These are phyloP conservation scores for Syrphus vitripennis DNA, from an alignment of 2,888 invertebrate genomes.

Conservation along the genomic window DNA sequence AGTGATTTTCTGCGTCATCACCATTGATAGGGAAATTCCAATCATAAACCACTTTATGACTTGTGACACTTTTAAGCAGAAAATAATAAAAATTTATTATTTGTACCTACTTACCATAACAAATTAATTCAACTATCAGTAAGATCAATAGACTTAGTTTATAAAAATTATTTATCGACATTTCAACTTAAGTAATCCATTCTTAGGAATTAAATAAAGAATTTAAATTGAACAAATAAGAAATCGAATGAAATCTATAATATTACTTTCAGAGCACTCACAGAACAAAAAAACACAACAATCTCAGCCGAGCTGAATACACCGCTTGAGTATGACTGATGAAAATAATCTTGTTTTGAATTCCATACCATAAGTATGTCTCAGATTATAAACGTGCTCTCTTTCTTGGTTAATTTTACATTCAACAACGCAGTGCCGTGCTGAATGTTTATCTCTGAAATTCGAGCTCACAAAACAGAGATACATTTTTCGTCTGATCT, in stretches of 20 bases:
- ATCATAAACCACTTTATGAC: not conserved
- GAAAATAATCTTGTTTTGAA: not conserved
- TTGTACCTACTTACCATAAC: conserved; percentile 1
- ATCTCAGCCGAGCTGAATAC: not conserved
- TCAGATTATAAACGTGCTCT: not conserved
- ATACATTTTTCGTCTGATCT: too few relatives aligned
- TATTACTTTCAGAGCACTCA: not conserved
- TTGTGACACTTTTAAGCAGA: not conserved
- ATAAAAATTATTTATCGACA: not conserved
- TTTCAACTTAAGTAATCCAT: conserved; percentile 1
- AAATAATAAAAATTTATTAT: not conserved
- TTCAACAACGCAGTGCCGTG: not conserved
- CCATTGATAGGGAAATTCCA: conserved; percentile 1
- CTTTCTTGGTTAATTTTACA: not conserved
- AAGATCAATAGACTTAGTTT: not conserved
- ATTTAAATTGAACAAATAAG: not conserved
- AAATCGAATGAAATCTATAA: not conserved
- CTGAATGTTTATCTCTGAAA: not conserved
- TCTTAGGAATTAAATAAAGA: not conserved
- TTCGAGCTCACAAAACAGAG: not conserved
- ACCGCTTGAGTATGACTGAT: not conserved
- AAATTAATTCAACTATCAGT: not conserved
- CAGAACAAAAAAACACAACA: not conserved
- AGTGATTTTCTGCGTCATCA: not conserved
- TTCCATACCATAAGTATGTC: not conserved